A percentile compares a stretch with the other conserved stretches of the same genome.
These are phyloP conservation scores for Pelvicachromis taeniatus DNA, from an alignment of 2,113 vertebrate species.

Conservation along the genomic window DNA sequence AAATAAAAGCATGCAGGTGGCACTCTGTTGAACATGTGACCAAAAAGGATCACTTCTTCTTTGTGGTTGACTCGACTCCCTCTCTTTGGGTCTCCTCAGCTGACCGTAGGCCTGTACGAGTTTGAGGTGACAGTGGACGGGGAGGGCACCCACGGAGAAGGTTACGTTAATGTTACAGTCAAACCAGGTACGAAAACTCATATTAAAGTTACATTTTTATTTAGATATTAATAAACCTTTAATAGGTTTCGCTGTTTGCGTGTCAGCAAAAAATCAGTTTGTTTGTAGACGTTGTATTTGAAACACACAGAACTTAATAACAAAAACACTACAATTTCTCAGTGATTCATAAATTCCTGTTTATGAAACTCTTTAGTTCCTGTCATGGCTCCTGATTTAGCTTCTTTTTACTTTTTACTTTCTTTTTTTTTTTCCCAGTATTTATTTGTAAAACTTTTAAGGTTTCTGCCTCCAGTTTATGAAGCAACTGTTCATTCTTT, in stretches of 20 bases:
- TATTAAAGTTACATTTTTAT: neutral
- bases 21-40: neutral
- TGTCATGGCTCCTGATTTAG: neutral
- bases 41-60: neutral
- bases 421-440: neutral
- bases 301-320: neutral
- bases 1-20: neutral
- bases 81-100: conserved; percentile 65
- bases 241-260: no score
- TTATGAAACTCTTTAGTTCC: neutral
- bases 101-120: conserved; percentile 92
- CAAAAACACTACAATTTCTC: no score
- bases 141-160: conserved; percentile 82
- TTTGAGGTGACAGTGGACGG: conserved; percentile 87
- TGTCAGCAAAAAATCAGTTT: no score
- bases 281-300: no score
- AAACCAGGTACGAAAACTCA: conserved; percentile 81
- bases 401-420: neutral
- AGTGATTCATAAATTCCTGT: neutral
- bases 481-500: neutral
- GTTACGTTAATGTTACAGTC: conserved; percentile 94
- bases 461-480: neutral
- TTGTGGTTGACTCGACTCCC: neutral
- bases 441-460: neutral
- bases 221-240: neutral